These are phyloP conservation scores for Metellina segmentata DNA, from an alignment of 2,888 invertebrate species.

Conservation along the genomic window DNA sequence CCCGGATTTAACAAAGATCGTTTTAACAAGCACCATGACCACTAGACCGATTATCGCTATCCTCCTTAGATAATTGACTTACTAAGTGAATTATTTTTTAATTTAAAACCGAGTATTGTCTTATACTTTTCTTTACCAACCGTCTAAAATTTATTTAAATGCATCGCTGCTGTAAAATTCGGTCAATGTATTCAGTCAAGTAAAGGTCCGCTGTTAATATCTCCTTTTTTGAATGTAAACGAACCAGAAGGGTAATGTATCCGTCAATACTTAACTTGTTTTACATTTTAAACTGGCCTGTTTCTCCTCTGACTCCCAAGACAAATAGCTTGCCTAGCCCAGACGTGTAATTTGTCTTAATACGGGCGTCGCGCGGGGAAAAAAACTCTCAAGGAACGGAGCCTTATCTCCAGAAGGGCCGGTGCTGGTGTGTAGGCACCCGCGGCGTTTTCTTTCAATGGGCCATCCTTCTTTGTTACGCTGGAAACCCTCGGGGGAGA, in stretches of 20 bases:
- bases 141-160: too few relatives aligned
- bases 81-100: too few relatives aligned
- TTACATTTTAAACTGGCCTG: constrained; percentile 11
- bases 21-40: too few relatives aligned
- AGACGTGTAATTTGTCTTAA: constrained; percentile 50
- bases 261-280: background rate
- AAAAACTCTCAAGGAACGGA: background rate
- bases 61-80: too few relatives aligned
- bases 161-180: too few relatives aligned
- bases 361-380: constrained; percentile 21
- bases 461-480: constrained; percentile 41
- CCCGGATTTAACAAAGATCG: too few relatives aligned
- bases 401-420: constrained; percentile 26
- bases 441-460: constrained; percentile 41
- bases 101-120: too few relatives aligned
- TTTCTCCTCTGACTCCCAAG: background rate
- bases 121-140: too few relatives aligned
- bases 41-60: too few relatives aligned
- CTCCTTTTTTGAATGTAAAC: too few relatives aligned
- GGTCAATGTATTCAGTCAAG: too few relatives aligned
- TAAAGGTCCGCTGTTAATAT: too few relatives aligned
- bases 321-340: constrained; percentile 43
- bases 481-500: constrained; percentile 23
- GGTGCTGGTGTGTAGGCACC: constrained; percentile 10
- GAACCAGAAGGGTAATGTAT: background rate